Evolutionary conservation across 2,888 invertebrate genomes (phyloP), one percentile per base, ranked within the genome.

Genomic region (Palloptera scutellata): DNA sequence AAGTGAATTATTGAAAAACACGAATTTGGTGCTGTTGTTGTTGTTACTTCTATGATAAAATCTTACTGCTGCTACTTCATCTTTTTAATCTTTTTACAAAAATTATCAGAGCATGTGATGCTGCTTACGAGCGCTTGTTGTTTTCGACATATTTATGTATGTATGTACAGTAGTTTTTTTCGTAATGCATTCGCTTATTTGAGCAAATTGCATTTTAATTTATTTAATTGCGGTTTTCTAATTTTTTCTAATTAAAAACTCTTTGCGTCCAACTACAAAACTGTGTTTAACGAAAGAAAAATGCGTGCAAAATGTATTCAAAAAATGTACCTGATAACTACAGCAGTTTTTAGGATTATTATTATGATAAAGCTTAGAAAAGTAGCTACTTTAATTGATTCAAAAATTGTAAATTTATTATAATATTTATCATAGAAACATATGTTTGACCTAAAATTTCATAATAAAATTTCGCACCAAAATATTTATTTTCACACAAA

Each of bases 171-270:
- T 12, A 40, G 30, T 41, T 15, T 64, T 57, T 42, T 9, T 30
- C 30, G 2, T 30, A 30, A 30, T 30, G 30, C 30, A 30, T 30
- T 30, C 30, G 30, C 30, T 30, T 30, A 13, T 60, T 70, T 68
- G 63, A 57, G 74, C 72, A 74, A 74, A 64, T 64, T 64, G 67
- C 60, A 67, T 58, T 53, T 73, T 72, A 72, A 74, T 75, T 76
- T 30, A 57, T 19, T 61, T 61, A 66, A 66, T 66, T 66, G 66
- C 61, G 52, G 61, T 57, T 66, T 61, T 66, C 61, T 48, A 30
- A 30, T 30, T 30, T 30, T 30, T 30, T 30, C 30, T 30, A 30
- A 30, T 15, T 61, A 48, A 48, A 48, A 48, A n/a, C 48, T 48
- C 8, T 48, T 5, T 48, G 48, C 15, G 8, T 2, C 13, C 8